Evolutionary conservation across 2,113 vertebrate genomes (phyloP).

Genomic region (Pitta sordida): DNA sequence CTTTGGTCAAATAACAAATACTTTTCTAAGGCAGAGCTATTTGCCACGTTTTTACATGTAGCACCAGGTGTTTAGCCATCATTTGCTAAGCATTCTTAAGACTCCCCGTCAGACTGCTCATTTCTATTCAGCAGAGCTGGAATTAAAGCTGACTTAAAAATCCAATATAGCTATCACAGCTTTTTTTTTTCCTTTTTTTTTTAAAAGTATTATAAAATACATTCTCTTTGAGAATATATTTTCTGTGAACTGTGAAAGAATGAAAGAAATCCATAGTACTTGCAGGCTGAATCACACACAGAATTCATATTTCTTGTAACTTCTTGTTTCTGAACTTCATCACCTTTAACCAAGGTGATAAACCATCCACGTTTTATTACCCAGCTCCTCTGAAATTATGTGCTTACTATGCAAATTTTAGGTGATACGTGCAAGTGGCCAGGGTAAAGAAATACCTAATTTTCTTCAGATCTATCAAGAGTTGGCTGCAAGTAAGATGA

Average conservation of each 20-base stretch:
- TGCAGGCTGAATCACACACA: neutral
- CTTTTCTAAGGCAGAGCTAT: neutral
- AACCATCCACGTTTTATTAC: neutral
- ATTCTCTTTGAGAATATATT: conserved; percentile 25
- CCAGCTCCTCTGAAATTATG: neutral
- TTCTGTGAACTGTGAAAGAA: conserved; percentile 33
- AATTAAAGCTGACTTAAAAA: conserved; percentile 53
- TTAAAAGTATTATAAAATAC: neutral
- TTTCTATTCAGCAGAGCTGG: neutral
- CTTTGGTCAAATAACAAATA: neutral
- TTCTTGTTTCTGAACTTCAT: conserved; percentile 15
- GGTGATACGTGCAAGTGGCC: neutral
- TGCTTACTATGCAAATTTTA: neutral
- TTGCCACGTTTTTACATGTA: neutral
- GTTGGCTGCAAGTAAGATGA: neutral
- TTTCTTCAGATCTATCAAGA: neutral
- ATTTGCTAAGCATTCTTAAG: neutral
- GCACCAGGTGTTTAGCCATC: neutral
- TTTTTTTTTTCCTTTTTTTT: neutral
- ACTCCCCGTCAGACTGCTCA: neutral
- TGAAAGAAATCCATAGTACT: conserved; percentile 18
- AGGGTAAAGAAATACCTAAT: neutral
- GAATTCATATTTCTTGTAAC: neutral
- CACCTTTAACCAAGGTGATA: conserved; percentile 31
- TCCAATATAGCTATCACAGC: neutral